A percentile compares a stretch with the other conserved stretches of the same genome.
phyloP scores from a whole-genome alignment of 2,888 invertebrate species.

The Harpagoxenus sublaevis region DNA sequence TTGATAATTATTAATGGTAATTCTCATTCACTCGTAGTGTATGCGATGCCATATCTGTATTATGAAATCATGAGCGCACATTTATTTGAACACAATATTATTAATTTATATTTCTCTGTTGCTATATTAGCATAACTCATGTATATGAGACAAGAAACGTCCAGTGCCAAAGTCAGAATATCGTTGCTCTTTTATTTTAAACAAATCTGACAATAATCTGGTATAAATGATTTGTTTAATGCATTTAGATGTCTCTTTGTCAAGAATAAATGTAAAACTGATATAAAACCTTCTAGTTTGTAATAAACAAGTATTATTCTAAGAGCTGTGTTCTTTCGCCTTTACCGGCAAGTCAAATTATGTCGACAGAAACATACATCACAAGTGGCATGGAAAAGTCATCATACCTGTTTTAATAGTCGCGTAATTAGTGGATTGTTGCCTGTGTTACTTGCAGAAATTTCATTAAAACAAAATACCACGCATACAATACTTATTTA shows the following conservation, averaged over 20 bases:
- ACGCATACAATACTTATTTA: slow-evolving; percentile 60
- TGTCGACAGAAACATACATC: slow-evolving; percentile 33
- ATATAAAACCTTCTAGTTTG: slow-evolving; percentile 76
- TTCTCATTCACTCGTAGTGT: slow-evolving; percentile 50
- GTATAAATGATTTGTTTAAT: slow-evolving; percentile 76
- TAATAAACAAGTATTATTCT: slow-evolving; percentile 78
- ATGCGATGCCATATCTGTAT: slow-evolving; percentile 53
- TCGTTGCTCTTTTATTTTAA: slow-evolving; percentile 68
- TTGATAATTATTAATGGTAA: slow-evolving; percentile 41
- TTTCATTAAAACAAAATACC: slow-evolving; percentile 33
- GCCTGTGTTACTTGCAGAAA: neutral
- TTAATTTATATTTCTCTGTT: slow-evolving; percentile 55
- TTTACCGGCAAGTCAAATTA: slow-evolving; percentile 52
- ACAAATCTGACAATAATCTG: slow-evolving; percentile 82
- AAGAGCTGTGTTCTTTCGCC: slow-evolving; percentile 59
- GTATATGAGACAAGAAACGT: slow-evolving; percentile 71
- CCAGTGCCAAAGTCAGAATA: slow-evolving; percentile 84
- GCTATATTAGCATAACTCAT: slow-evolving; percentile 60
- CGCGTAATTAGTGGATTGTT: slow-evolving; percentile 7
- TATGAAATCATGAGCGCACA: slow-evolving; percentile 61
- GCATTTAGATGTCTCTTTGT: slow-evolving; percentile 75
- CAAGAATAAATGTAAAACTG: slow-evolving; percentile 71
- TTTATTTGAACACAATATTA: slow-evolving; percentile 59
- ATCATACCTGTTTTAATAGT: neutral
- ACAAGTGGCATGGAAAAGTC: neutral